Conservation (phyloP, 2,797 vertebrate species). For the Microctenopoma stevenorrisi region DNA sequence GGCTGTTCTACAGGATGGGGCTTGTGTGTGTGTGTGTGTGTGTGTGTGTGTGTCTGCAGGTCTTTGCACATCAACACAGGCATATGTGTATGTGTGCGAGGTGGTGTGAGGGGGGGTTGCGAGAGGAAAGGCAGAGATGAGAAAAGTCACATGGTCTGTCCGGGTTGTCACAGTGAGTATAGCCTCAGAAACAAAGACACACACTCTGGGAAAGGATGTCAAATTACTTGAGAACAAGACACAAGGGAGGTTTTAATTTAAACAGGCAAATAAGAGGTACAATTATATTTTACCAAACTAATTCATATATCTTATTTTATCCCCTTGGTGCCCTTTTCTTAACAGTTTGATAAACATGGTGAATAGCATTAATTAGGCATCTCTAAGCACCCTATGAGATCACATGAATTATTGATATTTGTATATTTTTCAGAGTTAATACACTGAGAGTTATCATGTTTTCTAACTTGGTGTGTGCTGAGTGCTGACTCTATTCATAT, state of each 20-base stretch:
- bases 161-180: conserved; percentile 28
- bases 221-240: conserved; percentile 23
- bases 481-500: not conserved
- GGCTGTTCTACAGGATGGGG: conserved; percentile 72
- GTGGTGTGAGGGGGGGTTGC: conserved; percentile 27
- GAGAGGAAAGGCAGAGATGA: conserved; percentile 38
- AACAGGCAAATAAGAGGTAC: conserved; percentile 29
- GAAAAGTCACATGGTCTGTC: conserved; percentile 44
- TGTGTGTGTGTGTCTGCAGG: conserved; percentile 17
- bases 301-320: conserved; percentile 40
- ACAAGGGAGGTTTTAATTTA: conserved; percentile 36
- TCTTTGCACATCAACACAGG: conserved; percentile 43
- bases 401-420: conserved; percentile 53
- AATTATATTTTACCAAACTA: conserved; percentile 48
- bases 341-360: conserved; percentile 37
- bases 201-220: conserved; percentile 11
- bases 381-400: conserved; percentile 48
- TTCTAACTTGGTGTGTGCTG: conserved; percentile 10
- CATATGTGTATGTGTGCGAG: conserved; percentile 29
- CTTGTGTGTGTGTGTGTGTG: conserved; percentile 43
- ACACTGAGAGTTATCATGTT: not conserved
- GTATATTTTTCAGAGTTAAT: conserved; percentile 20
- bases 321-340: conserved; percentile 4
- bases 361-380: conserved; percentile 49
- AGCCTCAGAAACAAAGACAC: conserved; percentile 19